Evolutionary conservation across 2,888 invertebrate genomes (phyloP).

Genomic region (Drosophila stalkeri): DNA sequence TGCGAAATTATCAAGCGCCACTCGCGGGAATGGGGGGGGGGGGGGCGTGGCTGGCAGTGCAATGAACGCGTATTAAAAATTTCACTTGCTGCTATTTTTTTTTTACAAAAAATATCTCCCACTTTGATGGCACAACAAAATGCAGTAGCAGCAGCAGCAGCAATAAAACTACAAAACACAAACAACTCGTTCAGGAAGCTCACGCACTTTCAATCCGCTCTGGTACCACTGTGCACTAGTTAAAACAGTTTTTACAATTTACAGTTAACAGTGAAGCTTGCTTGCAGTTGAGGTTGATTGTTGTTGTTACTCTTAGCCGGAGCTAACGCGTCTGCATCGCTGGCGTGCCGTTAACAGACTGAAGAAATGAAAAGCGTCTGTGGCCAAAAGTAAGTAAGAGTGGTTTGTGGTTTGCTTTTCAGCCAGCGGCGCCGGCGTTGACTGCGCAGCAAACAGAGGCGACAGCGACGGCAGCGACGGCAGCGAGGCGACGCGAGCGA

Average conservation of each 20-base stretch:
- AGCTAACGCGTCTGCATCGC: conserved; percentile 83
- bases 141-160: background rate
- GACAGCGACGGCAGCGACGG: background rate
- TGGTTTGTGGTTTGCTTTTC: conserved; percentile 69
- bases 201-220: conserved; percentile 46
- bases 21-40: conserved; percentile 5
- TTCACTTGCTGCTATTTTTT: conserved; percentile 57
- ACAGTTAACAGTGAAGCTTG: conserved; percentile 25
- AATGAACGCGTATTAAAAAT: conserved; percentile 56
- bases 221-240: conserved; percentile 56
- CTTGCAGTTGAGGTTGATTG: conserved; percentile 11
- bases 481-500: conserved; percentile 8
- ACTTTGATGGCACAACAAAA: conserved; percentile 26
- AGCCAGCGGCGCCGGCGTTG: conserved; percentile 26
- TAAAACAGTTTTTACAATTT: conserved; percentile 23
- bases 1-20: conserved; percentile 54
- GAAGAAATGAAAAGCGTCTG: conserved; percentile 84
- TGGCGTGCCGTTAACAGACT: conserved; percentile 85
- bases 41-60: conserved; percentile 31
- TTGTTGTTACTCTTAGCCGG: conserved; percentile 40
- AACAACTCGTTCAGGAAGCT: conserved; percentile 48
- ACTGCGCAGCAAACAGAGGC: conserved; percentile 19
- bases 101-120: conserved; percentile 23
- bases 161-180: conserved; percentile 11
- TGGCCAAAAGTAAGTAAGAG: conserved; percentile 83